phyloP scores from a whole-genome alignment of 2,888 invertebrate genomes.

The Folsomia manolachei region DNA sequence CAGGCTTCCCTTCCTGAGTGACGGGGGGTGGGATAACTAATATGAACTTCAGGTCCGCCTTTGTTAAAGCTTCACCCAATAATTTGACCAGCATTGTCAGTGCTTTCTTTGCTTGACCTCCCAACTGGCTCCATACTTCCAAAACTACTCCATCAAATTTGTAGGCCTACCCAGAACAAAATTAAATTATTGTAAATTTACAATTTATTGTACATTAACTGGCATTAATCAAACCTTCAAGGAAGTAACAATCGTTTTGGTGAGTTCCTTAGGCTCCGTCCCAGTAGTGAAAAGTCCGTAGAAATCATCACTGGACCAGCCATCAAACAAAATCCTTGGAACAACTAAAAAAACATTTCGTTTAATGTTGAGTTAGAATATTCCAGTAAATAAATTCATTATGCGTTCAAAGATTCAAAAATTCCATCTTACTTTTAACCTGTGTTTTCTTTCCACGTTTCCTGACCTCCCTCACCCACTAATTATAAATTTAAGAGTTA shows the following conservation, averaged over 20 bases:
- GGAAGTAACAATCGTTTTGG: slow-evolving; percentile 66
- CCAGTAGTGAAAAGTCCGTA: slow-evolving; percentile 68
- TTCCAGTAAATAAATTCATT: neutral
- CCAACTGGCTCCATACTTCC: slow-evolving; percentile 84
- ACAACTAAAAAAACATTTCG: slow-evolving; percentile 61
- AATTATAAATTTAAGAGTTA: no score
- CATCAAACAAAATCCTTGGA: slow-evolving; percentile 85
- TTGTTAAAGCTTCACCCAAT: slow-evolving; percentile 59
- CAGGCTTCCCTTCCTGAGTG: slow-evolving; percentile 52
- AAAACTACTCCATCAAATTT: slow-evolving; percentile 86
- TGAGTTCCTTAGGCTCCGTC: slow-evolving; percentile 66
- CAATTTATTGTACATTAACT: neutral
- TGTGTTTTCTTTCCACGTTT: slow-evolving; percentile 60
- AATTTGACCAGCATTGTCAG: slow-evolving; percentile 60
- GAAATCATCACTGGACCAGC: slow-evolving; percentile 75
- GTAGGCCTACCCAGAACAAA: slow-evolving; percentile 66
- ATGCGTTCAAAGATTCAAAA: neutral
- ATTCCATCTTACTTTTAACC: slow-evolving; percentile 60
- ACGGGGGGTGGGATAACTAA: slow-evolving; percentile 79
- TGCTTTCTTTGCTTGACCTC: slow-evolving; percentile 62
- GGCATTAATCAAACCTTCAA: slow-evolving; percentile 54
- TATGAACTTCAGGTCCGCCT: slow-evolving; percentile 61
- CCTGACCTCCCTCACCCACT: slow-evolving; percentile 74
- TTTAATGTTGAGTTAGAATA: neutral
- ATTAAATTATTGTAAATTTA: neutral